Percentiles rank a stretch among this genome's conserved stretches.
Evolutionary conservation across 2,797 vertebrate genomes (phyloP).

Genomic region (Sciurus vulgaris): DNA sequence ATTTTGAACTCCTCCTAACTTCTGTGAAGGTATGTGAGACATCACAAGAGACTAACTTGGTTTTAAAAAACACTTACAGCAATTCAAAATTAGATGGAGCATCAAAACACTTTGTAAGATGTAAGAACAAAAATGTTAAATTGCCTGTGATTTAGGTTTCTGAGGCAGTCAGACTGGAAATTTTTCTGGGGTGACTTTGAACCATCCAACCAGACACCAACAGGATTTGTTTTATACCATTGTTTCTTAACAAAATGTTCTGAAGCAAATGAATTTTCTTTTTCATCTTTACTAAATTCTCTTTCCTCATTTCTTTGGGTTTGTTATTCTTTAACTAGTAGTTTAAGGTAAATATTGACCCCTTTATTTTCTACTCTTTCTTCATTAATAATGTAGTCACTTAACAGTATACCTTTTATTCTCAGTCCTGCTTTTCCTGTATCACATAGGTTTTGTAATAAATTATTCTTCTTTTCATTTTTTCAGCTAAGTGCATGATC

Average conservation of each 20-base stretch:
- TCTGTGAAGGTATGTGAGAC: neutral
- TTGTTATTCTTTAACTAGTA: neutral
- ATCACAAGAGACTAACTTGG: neutral
- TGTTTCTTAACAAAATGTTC: conserved; percentile 14
- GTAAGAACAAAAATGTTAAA: neutral
- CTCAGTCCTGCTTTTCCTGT: neutral
- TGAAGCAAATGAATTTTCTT: neutral
- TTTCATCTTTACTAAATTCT: conserved; percentile 30
- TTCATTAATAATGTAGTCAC: neutral
- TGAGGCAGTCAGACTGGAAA: neutral
- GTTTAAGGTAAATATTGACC: neutral
- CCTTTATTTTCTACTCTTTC: neutral
- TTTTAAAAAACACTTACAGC: neutral
- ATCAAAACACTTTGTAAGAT: neutral
- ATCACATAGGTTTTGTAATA: neutral
- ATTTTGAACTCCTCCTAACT: neutral
- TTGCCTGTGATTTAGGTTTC: neutral
- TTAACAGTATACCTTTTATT: neutral
- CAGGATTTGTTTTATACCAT: neutral
- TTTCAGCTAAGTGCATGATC: neutral
- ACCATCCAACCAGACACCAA: neutral
- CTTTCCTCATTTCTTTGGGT: neutral
- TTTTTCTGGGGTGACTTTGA: neutral
- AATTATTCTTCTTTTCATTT: neutral
- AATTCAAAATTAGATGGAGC: neutral